These are phyloP conservation scores for Etheostoma nigrum DNA, from an alignment of 2,797 vertebrate species.

Conservation along the genomic window DNA sequence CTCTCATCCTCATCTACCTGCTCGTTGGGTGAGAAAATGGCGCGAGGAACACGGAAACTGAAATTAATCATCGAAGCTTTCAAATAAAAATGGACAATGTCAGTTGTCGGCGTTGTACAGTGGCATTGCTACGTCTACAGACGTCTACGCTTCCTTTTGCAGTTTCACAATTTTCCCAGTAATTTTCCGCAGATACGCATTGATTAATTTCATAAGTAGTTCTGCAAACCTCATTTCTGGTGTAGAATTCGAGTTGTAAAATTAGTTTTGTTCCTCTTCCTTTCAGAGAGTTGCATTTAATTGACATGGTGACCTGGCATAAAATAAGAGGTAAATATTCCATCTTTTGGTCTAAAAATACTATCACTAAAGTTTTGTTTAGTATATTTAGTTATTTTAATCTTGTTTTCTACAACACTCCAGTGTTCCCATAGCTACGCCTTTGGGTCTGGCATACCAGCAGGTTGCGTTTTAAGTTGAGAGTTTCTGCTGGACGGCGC, in stretches of 20 bases:
- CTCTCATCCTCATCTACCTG: conserved; percentile 91
- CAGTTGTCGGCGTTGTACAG: neutral
- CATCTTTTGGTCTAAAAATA: neutral
- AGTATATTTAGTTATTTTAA: neutral
- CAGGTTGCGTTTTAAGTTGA: no score
- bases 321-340: conserved; percentile 90
- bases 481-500: no score
- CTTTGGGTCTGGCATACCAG: neutral
- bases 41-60: neutral
- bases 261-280: conserved; percentile 4
- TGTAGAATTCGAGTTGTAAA: neutral
- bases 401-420: neutral
- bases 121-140: neutral
- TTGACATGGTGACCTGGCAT: conserved; percentile 92
- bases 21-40: conserved; percentile 86
- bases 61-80: neutral
- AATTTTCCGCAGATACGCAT: neutral
- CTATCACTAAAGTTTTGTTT: neutral
- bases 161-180: neutral
- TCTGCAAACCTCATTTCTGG: neutral
- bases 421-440: neutral
- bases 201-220: neutral
- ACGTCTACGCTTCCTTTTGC: neutral
- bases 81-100: neutral
- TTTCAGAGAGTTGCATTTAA: conserved; percentile 92